Base-by-base conservation (phyloP, 2,113 vertebrate genomes). In the Sarotherodon lohbergeri region DNA sequence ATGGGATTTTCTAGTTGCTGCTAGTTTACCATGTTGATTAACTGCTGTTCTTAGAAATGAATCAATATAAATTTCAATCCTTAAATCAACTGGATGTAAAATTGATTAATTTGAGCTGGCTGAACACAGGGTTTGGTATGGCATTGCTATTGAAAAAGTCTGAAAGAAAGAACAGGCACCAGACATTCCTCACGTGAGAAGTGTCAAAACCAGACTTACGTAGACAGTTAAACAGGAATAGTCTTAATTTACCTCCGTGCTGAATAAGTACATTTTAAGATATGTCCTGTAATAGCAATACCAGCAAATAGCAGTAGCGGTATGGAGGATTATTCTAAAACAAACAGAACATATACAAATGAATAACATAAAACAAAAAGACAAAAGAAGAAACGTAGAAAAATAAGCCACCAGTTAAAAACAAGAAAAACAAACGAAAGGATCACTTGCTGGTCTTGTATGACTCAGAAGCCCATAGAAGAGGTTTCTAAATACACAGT, bases 331-430 rank as follows among this genome's bases (percentile, higher is more conserved):
- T 88, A 88, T 79, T 88, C 19, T 80, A 63, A 55, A 59, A 81
- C 66, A 91, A 85, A 90, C 63, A 86, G 82, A 96, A 96, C 94
- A 94, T 95, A 96, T 91, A 36, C 12, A 6, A 68, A 29, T 27
- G 93, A 90, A 94, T 89, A 95, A 96, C 91, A 95, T 88, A 96
- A 92, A 96, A 91, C 96, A 79, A 88, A 90, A 88, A 83, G 12
- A 91, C 84, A 83, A 96, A 96, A 84, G 91, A 88, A 84, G 87
- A 91, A 81, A 88, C 80, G 86, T 95, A 96, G 76, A 94, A 91
- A 93, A 93, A 87, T 81, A 86, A 92, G 56, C 82, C 83, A 94
- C 96, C 94, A 86, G 66, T 56, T 91, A 89, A 88, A 91, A 84
- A 89, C 61, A 90, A 95, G 59, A 95, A 94, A 96, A 91, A 89